These are phyloP conservation scores for Graphium colonna DNA, from an alignment of 2,888 invertebrate species.

Conservation along the genomic window DNA sequence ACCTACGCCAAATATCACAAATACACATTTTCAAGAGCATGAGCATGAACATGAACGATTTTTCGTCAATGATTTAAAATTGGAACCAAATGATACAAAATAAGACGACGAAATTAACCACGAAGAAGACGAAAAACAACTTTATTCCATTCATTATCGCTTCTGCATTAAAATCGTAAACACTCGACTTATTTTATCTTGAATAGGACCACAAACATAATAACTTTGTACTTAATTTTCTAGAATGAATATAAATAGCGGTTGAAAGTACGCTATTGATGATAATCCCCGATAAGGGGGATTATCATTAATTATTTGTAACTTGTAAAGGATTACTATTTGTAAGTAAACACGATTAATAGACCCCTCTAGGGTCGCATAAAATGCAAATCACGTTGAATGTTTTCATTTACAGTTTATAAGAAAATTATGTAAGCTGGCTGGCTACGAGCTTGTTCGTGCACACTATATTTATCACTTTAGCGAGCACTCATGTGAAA, in stretches of 20 bases:
- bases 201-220: background rate
- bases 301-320: background rate
- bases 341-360: background rate
- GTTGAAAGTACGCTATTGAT: background rate
- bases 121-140: conserved; percentile 5
- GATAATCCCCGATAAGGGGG: background rate
- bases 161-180: conserved; percentile 1
- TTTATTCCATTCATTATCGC: conserved; percentile 11
- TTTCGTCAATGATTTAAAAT: too few relatives aligned
- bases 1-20: too few relatives aligned
- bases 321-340: too few relatives aligned
- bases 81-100: background rate
- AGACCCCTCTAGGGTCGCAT: background rate
- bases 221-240: background rate
- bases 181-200: conserved; percentile 3
- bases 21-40: too few relatives aligned
- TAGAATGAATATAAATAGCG: background rate
- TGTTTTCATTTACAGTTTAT: conserved; percentile 17
- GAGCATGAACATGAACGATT: too few relatives aligned
- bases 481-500: conserved; percentile 47
- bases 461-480: conserved; percentile 49
- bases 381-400: conserved; percentile 10
- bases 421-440: conserved; percentile 27
- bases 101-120: background rate
- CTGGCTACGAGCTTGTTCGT: conserved; percentile 36